Evolutionary conservation across 2,888 invertebrate genomes (phyloP), one percentile per base, ranked within the genome.

Genomic region (Torymus tubicola): DNA sequence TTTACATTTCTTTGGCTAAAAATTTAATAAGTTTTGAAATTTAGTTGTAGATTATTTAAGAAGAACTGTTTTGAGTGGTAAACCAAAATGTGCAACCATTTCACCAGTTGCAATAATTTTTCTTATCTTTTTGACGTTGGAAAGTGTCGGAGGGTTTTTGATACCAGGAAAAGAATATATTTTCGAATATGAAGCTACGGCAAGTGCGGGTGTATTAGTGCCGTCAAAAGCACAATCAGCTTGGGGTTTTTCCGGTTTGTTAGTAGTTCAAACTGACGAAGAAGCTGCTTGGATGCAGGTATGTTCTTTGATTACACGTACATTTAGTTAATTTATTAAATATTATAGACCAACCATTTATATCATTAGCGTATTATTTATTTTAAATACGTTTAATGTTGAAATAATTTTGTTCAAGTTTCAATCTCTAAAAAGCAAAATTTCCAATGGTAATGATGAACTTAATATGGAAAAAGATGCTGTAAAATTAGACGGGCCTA

Each of bases 131-230:
- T 77, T 76, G n/a, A 64, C 57, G 12, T 24, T 3, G 11, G 57
- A 57, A 11, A 77, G 70, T 18, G 83, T 57, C 2, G 80, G 84
- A 74, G 67, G 81, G 83, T 86, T 89, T 79, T 90, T 90, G 83
- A 83, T 79, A 63, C 81, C 87, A 12, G 89, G 88, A 63, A 89
- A 88, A 74, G 86, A 87, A 82, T 90, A 90, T 64, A 78, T 80
- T 21, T 90, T 89, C 83, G 86, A 86, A 63, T 90, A 90, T 67
- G 84, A 87, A 81, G 88, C 87, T n/a, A 84, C 84, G 42, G 88
- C 90, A 14, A 89, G 84, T 82, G 85, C 89, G 21, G 89, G 90
- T 3, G 89, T 89, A 57, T 83, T 89, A 73, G 81, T 89, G 65
- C 90, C 90, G 24, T 87, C 88, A 12, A 85, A 83, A 64, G 88